Conservation (phyloP, 2,113 vertebrate species). For the Dasyprocta punctata region DNA sequence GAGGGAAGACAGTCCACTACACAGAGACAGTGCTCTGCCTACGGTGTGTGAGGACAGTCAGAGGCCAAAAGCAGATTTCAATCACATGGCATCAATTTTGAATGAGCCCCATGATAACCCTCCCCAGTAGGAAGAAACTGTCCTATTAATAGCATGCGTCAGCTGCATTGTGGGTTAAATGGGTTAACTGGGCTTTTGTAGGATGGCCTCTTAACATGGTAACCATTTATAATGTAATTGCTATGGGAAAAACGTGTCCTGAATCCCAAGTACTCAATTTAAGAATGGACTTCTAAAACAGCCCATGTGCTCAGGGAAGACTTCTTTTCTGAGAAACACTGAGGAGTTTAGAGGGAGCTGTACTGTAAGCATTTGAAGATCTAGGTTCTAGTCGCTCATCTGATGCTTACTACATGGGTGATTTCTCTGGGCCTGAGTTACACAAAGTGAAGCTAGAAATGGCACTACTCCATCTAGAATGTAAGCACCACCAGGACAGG, state of each 20-base stretch:
- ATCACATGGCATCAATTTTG: not conserved
- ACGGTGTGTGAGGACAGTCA: not conserved
- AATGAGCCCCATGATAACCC: conserved; percentile 10
- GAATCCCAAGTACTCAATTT: conserved; percentile 61
- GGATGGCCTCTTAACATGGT: conserved; percentile 64
- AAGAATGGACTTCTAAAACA: conserved; percentile 25
- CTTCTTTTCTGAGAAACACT: not conserved
- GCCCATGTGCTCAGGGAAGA: not conserved
- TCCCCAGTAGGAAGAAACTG: not conserved
- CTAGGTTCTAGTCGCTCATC: not conserved
- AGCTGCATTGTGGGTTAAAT: conserved; percentile 70
- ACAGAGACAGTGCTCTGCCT: too few relatives aligned
- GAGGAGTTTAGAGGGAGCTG: not conserved
- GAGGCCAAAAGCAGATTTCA: conserved; percentile 6
- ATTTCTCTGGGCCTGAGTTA: not conserved
- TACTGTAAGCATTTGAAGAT: not conserved
- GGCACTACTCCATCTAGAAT: not conserved
- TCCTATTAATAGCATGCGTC: conserved; percentile 58
- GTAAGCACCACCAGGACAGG: conserved; percentile 55
- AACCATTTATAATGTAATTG: conserved; percentile 78
- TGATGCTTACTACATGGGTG: not conserved
- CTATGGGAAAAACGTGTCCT: conserved; percentile 51
- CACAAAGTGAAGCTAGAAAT: not conserved
- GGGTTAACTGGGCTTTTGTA: conserved; percentile 77
- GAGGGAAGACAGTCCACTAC: not conserved